phyloP scores from a whole-genome alignment of 1,140 invertebrate genomes.

The Heliconius melpomene region DNA sequence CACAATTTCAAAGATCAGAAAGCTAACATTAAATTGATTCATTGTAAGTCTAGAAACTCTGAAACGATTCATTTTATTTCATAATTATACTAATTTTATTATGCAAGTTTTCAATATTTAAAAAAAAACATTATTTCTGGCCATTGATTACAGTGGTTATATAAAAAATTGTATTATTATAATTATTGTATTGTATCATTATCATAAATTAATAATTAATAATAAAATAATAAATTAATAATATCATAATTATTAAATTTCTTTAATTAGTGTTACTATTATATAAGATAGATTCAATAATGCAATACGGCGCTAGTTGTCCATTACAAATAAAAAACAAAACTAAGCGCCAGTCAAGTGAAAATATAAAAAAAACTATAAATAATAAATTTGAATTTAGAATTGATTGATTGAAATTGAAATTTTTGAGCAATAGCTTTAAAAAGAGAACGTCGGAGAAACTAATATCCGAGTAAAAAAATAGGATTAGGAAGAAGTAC shows the following conservation, averaged over 20 bases:
- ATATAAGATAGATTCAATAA: neutral
- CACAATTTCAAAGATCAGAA: constrained; percentile 19
- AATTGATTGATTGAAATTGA: neutral
- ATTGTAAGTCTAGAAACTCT: constrained; percentile 27
- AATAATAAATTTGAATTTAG: neutral
- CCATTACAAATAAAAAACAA: neutral
- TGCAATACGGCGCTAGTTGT: neutral
- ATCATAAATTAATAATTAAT: neutral
- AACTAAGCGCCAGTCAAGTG: neutral
- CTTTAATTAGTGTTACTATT: constrained; percentile 17
- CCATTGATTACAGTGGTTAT: constrained; percentile 31
- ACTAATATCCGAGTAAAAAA: neutral
- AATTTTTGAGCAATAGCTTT: neutral
- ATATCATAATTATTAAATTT: neutral
- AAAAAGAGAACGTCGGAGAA: neutral
- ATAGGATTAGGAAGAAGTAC: neutral
- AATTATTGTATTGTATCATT: neutral
- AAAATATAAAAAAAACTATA: neutral
- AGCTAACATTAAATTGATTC: constrained; percentile 35
- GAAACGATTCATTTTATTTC: constrained; percentile 16
- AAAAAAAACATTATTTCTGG: constrained; percentile 29
- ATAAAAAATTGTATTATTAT: constrained; percentile 9
- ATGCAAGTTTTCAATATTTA: constrained; percentile 27
- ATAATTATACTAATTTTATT: constrained; percentile 30
- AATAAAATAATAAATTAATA: too few relatives aligned